Conservation (phyloP, 2,113 vertebrate genomes). For the Boulengeromyrus knoepffleri region DNA sequence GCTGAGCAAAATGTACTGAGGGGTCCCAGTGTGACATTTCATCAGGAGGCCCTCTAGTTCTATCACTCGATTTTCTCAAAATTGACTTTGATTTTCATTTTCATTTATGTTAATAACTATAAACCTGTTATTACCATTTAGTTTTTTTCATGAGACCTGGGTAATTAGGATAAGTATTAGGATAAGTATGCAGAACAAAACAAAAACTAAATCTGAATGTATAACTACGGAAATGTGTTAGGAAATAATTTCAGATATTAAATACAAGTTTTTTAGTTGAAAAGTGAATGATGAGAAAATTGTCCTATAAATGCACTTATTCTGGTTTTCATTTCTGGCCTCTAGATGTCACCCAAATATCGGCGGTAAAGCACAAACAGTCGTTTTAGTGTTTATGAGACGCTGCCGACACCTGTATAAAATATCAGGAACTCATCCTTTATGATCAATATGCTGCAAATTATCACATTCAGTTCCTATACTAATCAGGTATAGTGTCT, state of each 20-base stretch:
- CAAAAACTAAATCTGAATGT: neutral
- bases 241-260: neutral
- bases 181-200: neutral
- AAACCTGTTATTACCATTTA: neutral
- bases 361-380: neutral
- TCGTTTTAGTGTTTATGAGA: neutral
- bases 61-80: neutral
- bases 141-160: neutral
- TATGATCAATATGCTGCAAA: neutral
- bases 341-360: conserved; percentile 7
- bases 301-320: neutral
- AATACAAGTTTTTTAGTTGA: neutral
- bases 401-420: neutral
- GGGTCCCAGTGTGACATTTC: too few species aligned
- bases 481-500: neutral
- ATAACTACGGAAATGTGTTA: neutral
- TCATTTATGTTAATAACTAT: neutral
- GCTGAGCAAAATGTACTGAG: neutral
- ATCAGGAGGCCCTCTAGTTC: too few species aligned
- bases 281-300: neutral
- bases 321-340: neutral
- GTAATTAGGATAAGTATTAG: neutral
- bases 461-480: neutral
- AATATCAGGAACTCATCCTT: neutral
- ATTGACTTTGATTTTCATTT: neutral